A percentile compares a stretch with the other conserved stretches of the same genome.
Conservation (phyloP, 2,888 invertebrate species). For the Mythimna ferrago region DNA sequence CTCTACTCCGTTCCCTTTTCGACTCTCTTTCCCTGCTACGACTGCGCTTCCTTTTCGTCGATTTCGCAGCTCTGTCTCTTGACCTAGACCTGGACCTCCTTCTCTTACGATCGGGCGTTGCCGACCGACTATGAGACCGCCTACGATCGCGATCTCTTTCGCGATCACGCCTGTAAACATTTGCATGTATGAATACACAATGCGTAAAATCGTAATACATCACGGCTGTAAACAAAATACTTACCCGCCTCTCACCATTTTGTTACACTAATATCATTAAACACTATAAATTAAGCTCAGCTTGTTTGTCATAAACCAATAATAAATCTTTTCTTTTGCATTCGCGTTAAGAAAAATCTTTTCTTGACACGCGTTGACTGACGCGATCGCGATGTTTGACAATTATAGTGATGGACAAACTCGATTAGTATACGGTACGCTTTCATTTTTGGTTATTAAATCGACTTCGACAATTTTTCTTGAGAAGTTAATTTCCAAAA, state of each 20-base stretch:
- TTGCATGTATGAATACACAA: constrained; percentile 15
- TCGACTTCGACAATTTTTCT: too few relatives aligned
- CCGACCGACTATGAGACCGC: constrained; percentile 91
- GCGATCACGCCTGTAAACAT: constrained; percentile 81
- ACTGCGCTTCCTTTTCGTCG: constrained; percentile 92
- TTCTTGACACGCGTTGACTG: constrained; percentile 58
- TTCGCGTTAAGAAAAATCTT: constrained; percentile 35
- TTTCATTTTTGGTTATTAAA: too few relatives aligned
- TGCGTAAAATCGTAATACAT: neutral
- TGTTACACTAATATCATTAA: constrained; percentile 37
- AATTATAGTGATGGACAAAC: constrained; percentile 27
- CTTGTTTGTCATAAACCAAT: constrained; percentile 33
- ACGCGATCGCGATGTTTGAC: constrained; percentile 38
- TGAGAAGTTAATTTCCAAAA: too few relatives aligned
- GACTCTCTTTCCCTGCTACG: constrained; percentile 92
- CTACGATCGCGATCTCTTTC: constrained; percentile 88
- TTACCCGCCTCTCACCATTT: constrained; percentile 87
- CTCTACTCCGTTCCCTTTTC: constrained; percentile 77
- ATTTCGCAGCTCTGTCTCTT: constrained; percentile 91
- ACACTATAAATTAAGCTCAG: constrained; percentile 49
- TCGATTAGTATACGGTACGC: neutral
- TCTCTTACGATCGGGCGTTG: constrained; percentile 90
- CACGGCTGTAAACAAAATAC: constrained; percentile 49
- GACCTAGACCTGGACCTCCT: constrained; percentile 91
- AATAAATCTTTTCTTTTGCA: constrained; percentile 29